Base-by-base conservation (phyloP, 2,797 vertebrate genomes). In the Typhlichthys eigenmanni region DNA sequence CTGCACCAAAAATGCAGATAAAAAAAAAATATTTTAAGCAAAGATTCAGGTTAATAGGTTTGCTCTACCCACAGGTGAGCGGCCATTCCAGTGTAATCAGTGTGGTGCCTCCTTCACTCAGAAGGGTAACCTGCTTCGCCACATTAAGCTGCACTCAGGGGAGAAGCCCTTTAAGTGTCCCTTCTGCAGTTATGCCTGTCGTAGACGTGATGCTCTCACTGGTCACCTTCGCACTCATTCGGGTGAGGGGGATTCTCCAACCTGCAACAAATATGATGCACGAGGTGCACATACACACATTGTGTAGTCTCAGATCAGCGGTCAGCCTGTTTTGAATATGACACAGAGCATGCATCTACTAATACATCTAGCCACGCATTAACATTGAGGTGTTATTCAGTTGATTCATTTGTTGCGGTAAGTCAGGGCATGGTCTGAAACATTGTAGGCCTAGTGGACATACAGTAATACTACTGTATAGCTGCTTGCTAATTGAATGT, bases 101-200 rank as follows among this genome's bases (percentile, higher is more conserved):
- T 98, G 96, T 2, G 96, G 96, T 0, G 96, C 96, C 73, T 98
- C 96, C 76, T 98, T 98, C 87, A 98, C 96, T 24, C 96, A 98
- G 88, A 98, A 98, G 85, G 96, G 96, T 54, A 98, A 98, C 88
- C 91, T 98, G 67, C 93, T 98, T 58, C 95, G 96, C n/a, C 96
- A 98, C 91, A 98, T 98, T 90, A 98, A 98, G 82, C 93, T 98
- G 85, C 96, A 98, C 87, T 98, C 96, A 0, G 96, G 96, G 4
- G 96, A 98, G 92, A 98, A 98, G 84, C 96, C 96, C 80, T 98
- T 98, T 92, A 98, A 98, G 84, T 98, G 96, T 69, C 96, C 96
- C 74, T 98, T 98, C 88, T 98, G 96, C 87, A 98, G 94, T 92
- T 98, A 98, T 1, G 96, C 96, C 82, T 98, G 96, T 72, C 94